Evolutionary conservation across 2,113 vertebrate species (phyloP).

Genomic region (Agelaius tricolor): DNA sequence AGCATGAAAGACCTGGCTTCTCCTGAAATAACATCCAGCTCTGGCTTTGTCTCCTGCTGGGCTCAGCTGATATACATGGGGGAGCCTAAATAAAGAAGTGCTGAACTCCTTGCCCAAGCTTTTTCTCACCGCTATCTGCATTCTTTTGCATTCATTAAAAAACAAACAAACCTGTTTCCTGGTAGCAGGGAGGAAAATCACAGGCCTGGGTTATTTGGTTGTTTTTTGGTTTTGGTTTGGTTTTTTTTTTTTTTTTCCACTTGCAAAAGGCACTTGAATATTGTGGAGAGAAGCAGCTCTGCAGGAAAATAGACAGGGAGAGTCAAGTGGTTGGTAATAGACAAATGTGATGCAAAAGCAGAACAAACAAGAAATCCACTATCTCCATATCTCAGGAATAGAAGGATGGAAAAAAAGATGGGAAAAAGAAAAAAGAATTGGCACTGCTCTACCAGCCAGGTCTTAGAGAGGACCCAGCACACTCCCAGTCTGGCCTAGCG

Average conservation of each 20-base stretch:
- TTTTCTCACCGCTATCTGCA: conserved; percentile 38
- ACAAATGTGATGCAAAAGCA: background rate
- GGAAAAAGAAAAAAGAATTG: background rate
- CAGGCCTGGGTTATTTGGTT: background rate
- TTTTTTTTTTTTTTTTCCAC: background rate
- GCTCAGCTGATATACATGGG: conserved; percentile 35
- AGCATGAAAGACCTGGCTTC: conserved; percentile 38
- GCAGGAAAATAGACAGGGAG: background rate
- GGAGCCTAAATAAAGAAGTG: conserved; percentile 50
- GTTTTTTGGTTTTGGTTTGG: background rate
- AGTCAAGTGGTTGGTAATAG: background rate
- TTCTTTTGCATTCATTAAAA: conserved; percentile 61
- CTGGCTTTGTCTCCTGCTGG: conserved; percentile 30
- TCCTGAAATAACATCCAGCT: conserved; percentile 56
- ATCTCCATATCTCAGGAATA: background rate
- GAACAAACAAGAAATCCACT: conserved; percentile 14
- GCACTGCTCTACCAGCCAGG: background rate
- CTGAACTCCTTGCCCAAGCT: conserved; percentile 26
- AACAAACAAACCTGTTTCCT: conserved; percentile 65
- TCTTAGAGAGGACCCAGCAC: background rate
- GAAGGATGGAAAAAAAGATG: background rate
- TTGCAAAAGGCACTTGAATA: conserved; percentile 18
- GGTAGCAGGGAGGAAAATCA: conserved; percentile 45
- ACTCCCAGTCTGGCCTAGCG: background rate
- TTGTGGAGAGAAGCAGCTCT: background rate